Evolutionary conservation across 2,797 vertebrate genomes (phyloP).

Genomic region (Lepus townsendii): DNA sequence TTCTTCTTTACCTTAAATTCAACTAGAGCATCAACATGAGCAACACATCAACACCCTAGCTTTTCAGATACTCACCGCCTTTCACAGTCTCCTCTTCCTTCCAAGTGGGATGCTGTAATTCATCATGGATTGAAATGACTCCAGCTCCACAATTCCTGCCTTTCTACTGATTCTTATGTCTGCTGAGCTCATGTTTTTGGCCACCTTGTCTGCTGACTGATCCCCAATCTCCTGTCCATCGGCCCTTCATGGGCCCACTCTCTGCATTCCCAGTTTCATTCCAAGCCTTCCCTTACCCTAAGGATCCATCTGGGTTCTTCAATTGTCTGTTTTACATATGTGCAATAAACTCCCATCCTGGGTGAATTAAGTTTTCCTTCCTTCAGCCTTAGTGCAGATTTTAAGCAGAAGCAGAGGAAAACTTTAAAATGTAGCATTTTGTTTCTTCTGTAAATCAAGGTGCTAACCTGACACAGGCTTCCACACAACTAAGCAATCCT

Average conservation of each 20-base stretch:
- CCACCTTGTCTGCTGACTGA: background rate
- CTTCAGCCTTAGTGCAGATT: background rate
- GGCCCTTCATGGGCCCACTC: background rate
- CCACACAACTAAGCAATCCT: too few relatives aligned
- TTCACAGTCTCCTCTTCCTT: background rate
- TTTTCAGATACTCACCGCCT: background rate
- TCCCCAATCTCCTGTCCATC: background rate
- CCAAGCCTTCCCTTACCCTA: background rate
- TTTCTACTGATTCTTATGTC: too few relatives aligned
- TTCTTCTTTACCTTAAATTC: background rate
- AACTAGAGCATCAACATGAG: background rate
- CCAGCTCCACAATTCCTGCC: background rate
- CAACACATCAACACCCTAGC: background rate
- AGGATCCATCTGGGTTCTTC: background rate
- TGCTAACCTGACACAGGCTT: background rate
- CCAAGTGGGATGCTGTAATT: background rate
- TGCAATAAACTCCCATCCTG: background rate
- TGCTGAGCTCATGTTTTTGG: background rate
- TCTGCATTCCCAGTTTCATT: background rate
- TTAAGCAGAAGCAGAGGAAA: background rate
- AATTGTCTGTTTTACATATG: background rate
- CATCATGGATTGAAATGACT: background rate
- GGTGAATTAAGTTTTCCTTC: background rate
- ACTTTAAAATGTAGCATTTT: background rate
- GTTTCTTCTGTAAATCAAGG: background rate